Evolutionary conservation across 2,888 invertebrate genomes (phyloP).

Genomic region (Flabesymbios commensalis): DNA sequence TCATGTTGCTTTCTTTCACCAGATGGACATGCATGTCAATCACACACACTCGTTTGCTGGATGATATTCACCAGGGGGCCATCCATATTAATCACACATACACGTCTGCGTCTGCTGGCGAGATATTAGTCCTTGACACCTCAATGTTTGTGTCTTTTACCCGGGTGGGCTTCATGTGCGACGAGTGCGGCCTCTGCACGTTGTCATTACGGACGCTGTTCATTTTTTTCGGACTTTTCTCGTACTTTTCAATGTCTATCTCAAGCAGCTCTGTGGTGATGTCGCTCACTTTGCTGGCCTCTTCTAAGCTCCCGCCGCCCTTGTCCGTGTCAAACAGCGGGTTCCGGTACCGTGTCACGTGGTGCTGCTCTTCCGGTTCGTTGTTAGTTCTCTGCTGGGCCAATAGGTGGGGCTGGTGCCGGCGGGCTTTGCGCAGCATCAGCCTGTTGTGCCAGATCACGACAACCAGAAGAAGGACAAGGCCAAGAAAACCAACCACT

Average conservation of each 20-base stretch:
- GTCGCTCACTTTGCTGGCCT: background rate
- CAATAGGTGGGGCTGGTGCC: conserved; percentile 58
- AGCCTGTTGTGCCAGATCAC: conserved; percentile 65
- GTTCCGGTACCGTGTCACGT: conserved; percentile 77
- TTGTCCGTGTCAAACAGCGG: conserved; percentile 72
- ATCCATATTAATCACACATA: too few species aligned
- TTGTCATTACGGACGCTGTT: background rate
- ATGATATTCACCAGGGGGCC: too few species aligned
- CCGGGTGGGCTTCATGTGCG: conserved; percentile 4
- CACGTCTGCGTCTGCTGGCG: too few species aligned
- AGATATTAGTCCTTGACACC: conserved; percentile 10
- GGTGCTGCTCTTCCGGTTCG: conserved; percentile 82
- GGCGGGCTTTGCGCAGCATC: conserved; percentile 40
- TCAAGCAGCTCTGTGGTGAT: conserved; percentile 66
- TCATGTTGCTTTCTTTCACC: too few species aligned
- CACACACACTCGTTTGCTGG: too few species aligned
- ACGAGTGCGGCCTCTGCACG: conserved; percentile 15
- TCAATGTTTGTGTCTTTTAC: conserved; percentile 19
- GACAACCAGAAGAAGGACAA: conserved; percentile 53
- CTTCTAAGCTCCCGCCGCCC: conserved; percentile 52
- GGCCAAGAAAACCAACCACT: conserved; percentile 47
- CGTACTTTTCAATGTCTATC: conserved; percentile 50
- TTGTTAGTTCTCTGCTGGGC: conserved; percentile 77
- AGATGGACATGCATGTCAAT: too few species aligned
- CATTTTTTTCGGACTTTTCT: conserved; percentile 43